phyloP scores from a whole-genome alignment of 2,888 invertebrate species.

The Hylaea fasciaria region DNA sequence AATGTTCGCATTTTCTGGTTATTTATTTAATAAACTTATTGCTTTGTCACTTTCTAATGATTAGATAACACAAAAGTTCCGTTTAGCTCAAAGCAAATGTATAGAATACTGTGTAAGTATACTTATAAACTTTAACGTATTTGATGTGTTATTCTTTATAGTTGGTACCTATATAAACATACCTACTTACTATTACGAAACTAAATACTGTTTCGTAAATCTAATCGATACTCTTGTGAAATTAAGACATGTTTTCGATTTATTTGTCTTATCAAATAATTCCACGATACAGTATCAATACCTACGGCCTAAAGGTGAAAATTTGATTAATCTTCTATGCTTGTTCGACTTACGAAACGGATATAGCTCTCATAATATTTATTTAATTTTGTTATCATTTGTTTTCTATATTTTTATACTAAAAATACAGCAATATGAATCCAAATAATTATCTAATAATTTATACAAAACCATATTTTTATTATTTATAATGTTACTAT shows the following conservation, averaged over 20 bases:
- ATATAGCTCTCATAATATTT: conserved; percentile 18
- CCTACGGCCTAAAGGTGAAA: conserved; percentile 15
- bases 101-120: no score
- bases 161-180: background rate
- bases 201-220: conserved; percentile 4
- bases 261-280: conserved; percentile 11
- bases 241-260: background rate
- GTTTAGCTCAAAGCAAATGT: conserved; percentile 19
- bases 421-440: conserved; percentile 8
- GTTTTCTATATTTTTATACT: background rate
- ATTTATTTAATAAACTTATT: background rate
- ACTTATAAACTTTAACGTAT: conserved; percentile 4
- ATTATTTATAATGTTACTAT: background rate
- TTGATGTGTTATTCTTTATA: background rate
- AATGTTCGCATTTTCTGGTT: conserved; percentile 13
- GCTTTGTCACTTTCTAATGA: background rate
- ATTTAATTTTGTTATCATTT: background rate
- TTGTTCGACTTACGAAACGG: conserved; percentile 6
- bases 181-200: conserved; percentile 4
- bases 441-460: conserved; percentile 3
- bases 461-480: no score
- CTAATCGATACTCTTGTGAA: conserved; percentile 2
- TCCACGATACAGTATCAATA: conserved; percentile 4
- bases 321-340: background rate
- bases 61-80: background rate